Evolutionary conservation across 2,797 vertebrate genomes (phyloP).

Genomic region (Tenualosa ilisha): DNA sequence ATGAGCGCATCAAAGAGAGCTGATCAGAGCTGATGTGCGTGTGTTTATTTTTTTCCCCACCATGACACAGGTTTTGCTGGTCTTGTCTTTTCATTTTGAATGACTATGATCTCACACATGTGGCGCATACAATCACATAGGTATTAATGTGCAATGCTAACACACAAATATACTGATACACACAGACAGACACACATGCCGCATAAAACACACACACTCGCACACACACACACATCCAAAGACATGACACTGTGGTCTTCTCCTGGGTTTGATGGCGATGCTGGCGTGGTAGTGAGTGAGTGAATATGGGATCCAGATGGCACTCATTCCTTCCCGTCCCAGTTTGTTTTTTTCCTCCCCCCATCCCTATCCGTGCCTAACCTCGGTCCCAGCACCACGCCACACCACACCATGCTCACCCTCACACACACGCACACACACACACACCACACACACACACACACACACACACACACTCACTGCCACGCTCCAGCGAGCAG

Average conservation of each 20-base stretch:
- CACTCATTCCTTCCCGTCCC: constrained; percentile 75
- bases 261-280: constrained; percentile 73
- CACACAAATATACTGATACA: constrained; percentile 46
- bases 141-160: constrained; percentile 33
- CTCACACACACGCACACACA: too few relatives aligned
- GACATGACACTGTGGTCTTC: constrained; percentile 67
- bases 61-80: constrained; percentile 18
- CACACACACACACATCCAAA: constrained; percentile 46
- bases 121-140: constrained; percentile 34
- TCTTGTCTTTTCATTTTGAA: background rate
- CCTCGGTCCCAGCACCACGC: background rate
- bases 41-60: constrained; percentile 23
- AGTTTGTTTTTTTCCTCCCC: constrained; percentile 69
- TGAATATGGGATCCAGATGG: constrained; percentile 77
- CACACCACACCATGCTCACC: background rate
- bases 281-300: constrained; percentile 43
- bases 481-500: too few relatives aligned
- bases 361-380: background rate
- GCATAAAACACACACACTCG: constrained; percentile 32
- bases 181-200: constrained; percentile 48
- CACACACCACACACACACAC: too few relatives aligned
- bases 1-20: too few relatives aligned
- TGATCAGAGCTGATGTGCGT: background rate
- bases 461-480: too few relatives aligned
- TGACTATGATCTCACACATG: background rate